phyloP scores from a whole-genome alignment of 1,140 invertebrate species.

The Drosophila burlai region DNA sequence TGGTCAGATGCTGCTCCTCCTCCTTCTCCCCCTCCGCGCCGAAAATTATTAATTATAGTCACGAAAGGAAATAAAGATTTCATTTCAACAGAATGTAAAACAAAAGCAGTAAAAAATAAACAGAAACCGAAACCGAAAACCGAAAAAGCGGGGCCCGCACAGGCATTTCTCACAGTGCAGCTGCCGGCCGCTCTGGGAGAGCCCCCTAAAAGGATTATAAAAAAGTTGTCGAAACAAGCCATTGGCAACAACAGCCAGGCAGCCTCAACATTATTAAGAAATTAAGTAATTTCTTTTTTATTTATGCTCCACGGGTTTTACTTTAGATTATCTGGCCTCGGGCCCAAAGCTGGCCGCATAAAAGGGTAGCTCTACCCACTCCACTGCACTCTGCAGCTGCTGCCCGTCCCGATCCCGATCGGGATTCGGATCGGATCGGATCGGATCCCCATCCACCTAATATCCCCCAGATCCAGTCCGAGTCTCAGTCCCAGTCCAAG shows the following conservation, averaged over 20 bases:
- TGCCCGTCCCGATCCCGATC: conserved; percentile 14
- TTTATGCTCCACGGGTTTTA: conserved; percentile 83
- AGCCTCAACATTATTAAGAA: conserved; percentile 79
- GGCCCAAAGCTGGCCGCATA: conserved; percentile 57
- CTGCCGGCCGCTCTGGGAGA: conserved; percentile 61
- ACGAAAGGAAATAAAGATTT: conserved; percentile 85
- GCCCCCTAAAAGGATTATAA: conserved; percentile 80
- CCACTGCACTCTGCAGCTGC: conserved; percentile 54
- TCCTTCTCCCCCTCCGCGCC: conserved; percentile 32
- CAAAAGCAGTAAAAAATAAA: conserved; percentile 26
- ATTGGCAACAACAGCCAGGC: conserved; percentile 65
- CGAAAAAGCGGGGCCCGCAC: conserved; percentile 60
- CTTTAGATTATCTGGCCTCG: conserved; percentile 77
- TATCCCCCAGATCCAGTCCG: conserved; percentile 20
- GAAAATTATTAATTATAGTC: conserved; percentile 84
- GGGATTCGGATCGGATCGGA: conserved; percentile 19
- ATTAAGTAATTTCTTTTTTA: conserved; percentile 84
- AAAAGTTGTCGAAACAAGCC: conserved; percentile 83
- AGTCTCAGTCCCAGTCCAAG: conserved; percentile 4
- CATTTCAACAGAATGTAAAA: conserved; percentile 83
- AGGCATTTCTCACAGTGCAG: conserved; percentile 75
- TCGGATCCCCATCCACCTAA: conserved; percentile 22
- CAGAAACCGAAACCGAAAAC: conserved; percentile 5
- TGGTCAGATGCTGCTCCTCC: conserved; percentile 51
- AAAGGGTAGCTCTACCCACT: conserved; percentile 70